phyloP scores from a whole-genome alignment of 2,888 invertebrate genomes.

The Nysson spinosus region DNA sequence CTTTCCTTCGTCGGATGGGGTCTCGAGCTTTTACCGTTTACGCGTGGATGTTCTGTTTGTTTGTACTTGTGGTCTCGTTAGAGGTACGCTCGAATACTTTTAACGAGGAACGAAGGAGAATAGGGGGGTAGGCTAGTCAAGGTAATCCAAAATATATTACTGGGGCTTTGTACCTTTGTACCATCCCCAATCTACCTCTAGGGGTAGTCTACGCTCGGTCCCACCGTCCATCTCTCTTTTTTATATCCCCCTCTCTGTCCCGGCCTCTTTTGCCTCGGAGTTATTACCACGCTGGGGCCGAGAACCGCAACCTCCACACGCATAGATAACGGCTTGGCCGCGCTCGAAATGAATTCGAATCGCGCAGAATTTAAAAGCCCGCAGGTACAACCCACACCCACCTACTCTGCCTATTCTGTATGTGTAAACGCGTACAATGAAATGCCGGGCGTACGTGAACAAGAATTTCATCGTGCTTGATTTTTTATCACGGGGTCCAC shows the following conservation, averaged over 20 bases:
- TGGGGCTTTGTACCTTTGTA: slow-evolving; percentile 72
- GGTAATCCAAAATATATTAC: slow-evolving; percentile 73
- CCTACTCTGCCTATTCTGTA: background rate
- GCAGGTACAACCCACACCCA: slow-evolving; percentile 31
- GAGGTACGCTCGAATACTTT: slow-evolving; percentile 62
- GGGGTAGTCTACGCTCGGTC: slow-evolving; percentile 8
- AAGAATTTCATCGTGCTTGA: slow-evolving; percentile 42
- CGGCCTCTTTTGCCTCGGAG: slow-evolving; percentile 44
- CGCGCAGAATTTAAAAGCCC: slow-evolving; percentile 59
- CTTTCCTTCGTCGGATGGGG: background rate
- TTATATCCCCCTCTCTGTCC: slow-evolving; percentile 8
- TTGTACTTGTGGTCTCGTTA: slow-evolving; percentile 59
- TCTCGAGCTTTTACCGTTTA: slow-evolving; percentile 25
- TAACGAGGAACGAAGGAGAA: slow-evolving; percentile 62
- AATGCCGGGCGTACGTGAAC: slow-evolving; percentile 17
- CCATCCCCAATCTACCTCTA: slow-evolving; percentile 42
- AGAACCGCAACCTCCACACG: slow-evolving; percentile 63
- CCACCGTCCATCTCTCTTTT: slow-evolving; percentile 5
- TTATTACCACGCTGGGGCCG: slow-evolving; percentile 65
- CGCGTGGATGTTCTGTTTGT: slow-evolving; percentile 42
- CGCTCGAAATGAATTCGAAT: slow-evolving; percentile 63
- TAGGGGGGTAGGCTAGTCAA: slow-evolving; percentile 38
- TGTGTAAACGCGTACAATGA: slow-evolving; percentile 2
- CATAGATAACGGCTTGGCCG: slow-evolving; percentile 60
- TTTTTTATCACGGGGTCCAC: slow-evolving; percentile 48